phyloP scores from a whole-genome alignment of 2,113 vertebrate genomes.

The Scomber scombrus region DNA sequence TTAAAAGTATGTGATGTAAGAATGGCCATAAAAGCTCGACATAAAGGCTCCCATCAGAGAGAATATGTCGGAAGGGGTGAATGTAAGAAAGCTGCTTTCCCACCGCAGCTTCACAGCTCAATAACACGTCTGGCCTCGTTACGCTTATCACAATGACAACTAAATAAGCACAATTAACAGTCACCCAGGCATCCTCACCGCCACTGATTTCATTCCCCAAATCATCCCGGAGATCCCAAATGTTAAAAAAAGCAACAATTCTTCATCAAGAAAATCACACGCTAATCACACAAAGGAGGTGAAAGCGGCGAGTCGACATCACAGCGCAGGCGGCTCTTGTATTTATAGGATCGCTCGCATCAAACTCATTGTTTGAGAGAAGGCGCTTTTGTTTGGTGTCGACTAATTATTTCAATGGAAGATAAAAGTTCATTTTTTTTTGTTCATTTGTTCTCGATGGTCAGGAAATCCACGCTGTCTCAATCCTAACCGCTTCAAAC shows the following conservation, averaged over 20 bases:
- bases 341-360: constrained; percentile 10
- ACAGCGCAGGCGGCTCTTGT: constrained; percentile 36
- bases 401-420: constrained; percentile 24
- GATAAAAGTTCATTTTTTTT: constrained; percentile 33
- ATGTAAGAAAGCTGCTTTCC: constrained; percentile 40
- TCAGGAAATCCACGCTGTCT: constrained; percentile 37
- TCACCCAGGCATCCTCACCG: constrained; percentile 64
- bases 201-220: constrained; percentile 66
- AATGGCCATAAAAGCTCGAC: not conserved
- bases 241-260: constrained; percentile 39
- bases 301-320: constrained; percentile 41
- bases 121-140: constrained; percentile 81
- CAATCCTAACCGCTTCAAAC: constrained; percentile 42
- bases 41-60: constrained; percentile 23
- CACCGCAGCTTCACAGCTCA: constrained; percentile 76
- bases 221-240: constrained; percentile 48
- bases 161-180: constrained; percentile 84
- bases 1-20: not conserved
- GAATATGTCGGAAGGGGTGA: not conserved
- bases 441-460: constrained; percentile 30
- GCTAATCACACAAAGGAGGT: constrained; percentile 33
- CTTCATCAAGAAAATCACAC: constrained; percentile 38
- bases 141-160: constrained; percentile 82
- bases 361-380: constrained; percentile 41
- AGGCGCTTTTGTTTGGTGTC: constrained; percentile 21